phyloP scores from a whole-genome alignment of 2,888 invertebrate species.

The Leucoptera coffeella region DNA sequence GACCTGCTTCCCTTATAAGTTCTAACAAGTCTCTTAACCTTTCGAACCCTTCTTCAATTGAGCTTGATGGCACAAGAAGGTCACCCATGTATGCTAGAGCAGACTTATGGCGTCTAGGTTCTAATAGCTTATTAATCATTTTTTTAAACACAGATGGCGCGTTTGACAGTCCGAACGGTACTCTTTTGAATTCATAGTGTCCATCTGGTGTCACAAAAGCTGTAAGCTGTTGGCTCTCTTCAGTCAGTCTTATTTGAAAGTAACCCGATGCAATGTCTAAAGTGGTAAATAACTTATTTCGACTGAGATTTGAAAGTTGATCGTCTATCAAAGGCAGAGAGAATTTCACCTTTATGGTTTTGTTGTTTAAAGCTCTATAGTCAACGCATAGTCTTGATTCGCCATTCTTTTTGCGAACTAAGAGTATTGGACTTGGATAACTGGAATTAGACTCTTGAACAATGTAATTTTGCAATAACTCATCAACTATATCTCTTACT shows the following conservation, averaged over 20 bases:
- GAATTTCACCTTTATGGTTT: constrained; percentile 6
- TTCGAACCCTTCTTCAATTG: constrained; percentile 4
- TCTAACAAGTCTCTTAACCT: constrained; percentile 6
- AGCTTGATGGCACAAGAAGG: constrained; percentile 4
- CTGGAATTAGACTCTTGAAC: constrained; percentile 8
- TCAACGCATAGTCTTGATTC: constrained; percentile 9
- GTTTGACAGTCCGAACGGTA: constrained; percentile 8
- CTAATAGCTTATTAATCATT: constrained; percentile 4
- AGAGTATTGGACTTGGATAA: constrained; percentile 9
- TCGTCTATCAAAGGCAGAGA: constrained; percentile 5
- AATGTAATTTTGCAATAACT: constrained; percentile 8
- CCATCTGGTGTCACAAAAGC: constrained; percentile 11
- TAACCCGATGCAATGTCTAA: constrained; percentile 1
- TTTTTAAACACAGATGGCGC: constrained; percentile 5
- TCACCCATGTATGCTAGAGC: constrained; percentile 6
- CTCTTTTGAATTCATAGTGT: constrained; percentile 8
- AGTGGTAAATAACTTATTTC: not conserved
- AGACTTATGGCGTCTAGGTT: constrained; percentile 1
- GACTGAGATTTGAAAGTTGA: constrained; percentile 3
- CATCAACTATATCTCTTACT: no score
- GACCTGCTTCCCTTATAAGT: constrained; percentile 10
- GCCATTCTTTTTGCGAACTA: no score
- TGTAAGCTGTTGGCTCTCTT: not conserved
- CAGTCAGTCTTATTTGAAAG: constrained; percentile 1
- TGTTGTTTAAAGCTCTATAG: constrained; percentile 10